Evolutionary conservation across 2,888 invertebrate genomes (phyloP).

Genomic region (Aleiodes alternator): DNA sequence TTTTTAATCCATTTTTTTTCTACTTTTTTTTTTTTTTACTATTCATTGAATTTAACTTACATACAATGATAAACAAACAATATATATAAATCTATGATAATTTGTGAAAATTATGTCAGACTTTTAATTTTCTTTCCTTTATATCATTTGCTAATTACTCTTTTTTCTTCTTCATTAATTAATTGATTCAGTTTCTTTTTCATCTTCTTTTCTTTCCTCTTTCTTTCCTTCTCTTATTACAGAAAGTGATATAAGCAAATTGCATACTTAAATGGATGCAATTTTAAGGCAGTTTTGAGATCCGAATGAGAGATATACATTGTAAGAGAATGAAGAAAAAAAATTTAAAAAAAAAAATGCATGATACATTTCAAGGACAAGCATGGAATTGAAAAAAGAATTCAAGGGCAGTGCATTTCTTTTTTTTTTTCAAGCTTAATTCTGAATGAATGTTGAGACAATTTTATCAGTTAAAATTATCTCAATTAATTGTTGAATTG

Average conservation of each 20-base stretch:
- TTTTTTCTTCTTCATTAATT: background rate
- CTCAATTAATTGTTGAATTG: no score
- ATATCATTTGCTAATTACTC: constrained; percentile 19
- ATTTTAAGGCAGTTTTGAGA: no score
- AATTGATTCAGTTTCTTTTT: constrained; percentile 4
- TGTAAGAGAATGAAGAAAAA: constrained; percentile 6
- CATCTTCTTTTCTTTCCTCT: constrained; percentile 27
- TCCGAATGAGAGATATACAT: no score
- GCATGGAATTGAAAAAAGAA: no score
- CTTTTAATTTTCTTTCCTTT: constrained; percentile 21
- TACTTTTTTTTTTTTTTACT: constrained; percentile 27
- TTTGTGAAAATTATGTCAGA: constrained; percentile 30
- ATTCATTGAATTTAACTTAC: constrained; percentile 24
- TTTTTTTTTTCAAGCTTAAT: no score
- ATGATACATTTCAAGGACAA: no score
- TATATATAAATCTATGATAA: constrained; percentile 39
- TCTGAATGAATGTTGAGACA: no score
- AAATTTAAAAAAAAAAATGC: background rate
- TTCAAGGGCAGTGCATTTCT: no score
- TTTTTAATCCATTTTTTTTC: no score
- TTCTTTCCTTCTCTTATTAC: background rate
- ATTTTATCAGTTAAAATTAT: no score
- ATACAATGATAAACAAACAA: constrained; percentile 36
- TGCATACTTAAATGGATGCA: no score
- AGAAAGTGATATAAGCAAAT: no score